phyloP scores from a whole-genome alignment of 2,797 vertebrate species.

The Masticophis lateralis region DNA sequence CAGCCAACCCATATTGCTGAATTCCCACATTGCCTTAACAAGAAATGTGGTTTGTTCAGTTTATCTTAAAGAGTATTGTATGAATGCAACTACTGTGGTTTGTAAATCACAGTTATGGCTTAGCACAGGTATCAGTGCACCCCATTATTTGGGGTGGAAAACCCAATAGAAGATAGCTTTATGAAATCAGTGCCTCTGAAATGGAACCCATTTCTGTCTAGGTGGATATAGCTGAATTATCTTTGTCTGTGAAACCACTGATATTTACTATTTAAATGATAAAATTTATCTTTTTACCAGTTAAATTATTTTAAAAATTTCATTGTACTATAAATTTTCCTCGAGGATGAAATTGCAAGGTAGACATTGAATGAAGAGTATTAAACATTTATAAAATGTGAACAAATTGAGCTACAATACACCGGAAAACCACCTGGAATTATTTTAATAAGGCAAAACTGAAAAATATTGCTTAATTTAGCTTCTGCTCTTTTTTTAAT shows the following conservation, averaged over 20 bases:
- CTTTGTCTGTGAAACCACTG: not conserved
- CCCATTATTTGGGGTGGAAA: not conserved
- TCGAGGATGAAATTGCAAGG: not conserved
- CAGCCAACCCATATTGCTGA: not conserved
- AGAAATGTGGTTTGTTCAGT: not conserved
- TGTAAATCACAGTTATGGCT: not conserved
- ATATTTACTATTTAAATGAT: not conserved
- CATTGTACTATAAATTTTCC: not conserved
- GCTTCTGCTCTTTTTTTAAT: not conserved
- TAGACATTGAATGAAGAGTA: not conserved
- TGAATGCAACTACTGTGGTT: not conserved
- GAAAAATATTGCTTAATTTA: constrained; percentile 16
- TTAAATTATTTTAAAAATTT: not conserved
- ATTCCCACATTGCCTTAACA: not conserved
- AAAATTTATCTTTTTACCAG: not conserved
- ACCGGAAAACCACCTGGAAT: not conserved
- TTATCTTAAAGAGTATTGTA: not conserved
- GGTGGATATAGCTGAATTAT: not conserved
- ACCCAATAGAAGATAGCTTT: not conserved
- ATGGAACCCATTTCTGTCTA: not conserved
- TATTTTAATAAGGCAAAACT: constrained; percentile 1
- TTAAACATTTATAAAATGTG: not conserved
- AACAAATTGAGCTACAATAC: not conserved
- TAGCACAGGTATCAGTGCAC: not conserved
- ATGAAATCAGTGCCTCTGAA: not conserved